Percentiles rank a stretch among this genome's conserved stretches.
These are phyloP conservation scores for Acanthurus tractus DNA, from an alignment of 2,797 vertebrate genomes.

Conservation along the genomic window DNA sequence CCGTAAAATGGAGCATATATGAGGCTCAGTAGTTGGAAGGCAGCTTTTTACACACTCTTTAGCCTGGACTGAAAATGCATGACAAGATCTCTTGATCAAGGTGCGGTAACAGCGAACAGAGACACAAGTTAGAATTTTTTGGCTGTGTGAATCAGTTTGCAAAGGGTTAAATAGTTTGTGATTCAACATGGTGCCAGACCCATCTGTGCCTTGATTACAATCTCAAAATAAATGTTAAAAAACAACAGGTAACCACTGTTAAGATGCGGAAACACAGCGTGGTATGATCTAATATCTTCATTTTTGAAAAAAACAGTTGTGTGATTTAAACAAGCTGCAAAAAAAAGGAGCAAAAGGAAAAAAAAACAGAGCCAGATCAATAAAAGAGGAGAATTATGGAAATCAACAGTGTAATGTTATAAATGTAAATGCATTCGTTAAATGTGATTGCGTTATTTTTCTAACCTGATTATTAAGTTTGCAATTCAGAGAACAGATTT, in stretches of 20 bases:
- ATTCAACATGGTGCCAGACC: slow-evolving; percentile 31
- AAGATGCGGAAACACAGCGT: slow-evolving; percentile 3
- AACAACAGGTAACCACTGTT: slow-evolving; percentile 41
- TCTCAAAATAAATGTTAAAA: slow-evolving; percentile 23
- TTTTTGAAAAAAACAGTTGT: not conserved
- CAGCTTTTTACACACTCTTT: slow-evolving; percentile 2
- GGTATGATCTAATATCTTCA: not conserved
- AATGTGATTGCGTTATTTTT: not conserved
- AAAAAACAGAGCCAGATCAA: not conserved
- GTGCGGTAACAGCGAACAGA: slow-evolving; percentile 5
- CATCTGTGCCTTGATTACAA: slow-evolving; percentile 41
- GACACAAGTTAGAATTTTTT: not conserved
- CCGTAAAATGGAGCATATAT: not conserved
- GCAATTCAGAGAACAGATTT: not conserved
- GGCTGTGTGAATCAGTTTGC: slow-evolving; percentile 35
- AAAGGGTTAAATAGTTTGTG: slow-evolving; percentile 40
- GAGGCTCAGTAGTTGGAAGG: not conserved
- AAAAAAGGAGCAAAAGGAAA: not conserved
- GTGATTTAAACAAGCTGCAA: not conserved
- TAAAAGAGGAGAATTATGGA: not conserved
- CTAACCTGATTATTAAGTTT: not conserved
- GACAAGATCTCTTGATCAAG: slow-evolving; percentile 30
- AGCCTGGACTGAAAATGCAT: slow-evolving; percentile 20
- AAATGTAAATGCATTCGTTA: not conserved
- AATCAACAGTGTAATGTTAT: not conserved